Percentiles rank a stretch among this genome's conserved stretches.
These are phyloP conservation scores for Bicyclus anynana DNA, from an alignment of 1,140 invertebrate genomes.

Conservation along the genomic window DNA sequence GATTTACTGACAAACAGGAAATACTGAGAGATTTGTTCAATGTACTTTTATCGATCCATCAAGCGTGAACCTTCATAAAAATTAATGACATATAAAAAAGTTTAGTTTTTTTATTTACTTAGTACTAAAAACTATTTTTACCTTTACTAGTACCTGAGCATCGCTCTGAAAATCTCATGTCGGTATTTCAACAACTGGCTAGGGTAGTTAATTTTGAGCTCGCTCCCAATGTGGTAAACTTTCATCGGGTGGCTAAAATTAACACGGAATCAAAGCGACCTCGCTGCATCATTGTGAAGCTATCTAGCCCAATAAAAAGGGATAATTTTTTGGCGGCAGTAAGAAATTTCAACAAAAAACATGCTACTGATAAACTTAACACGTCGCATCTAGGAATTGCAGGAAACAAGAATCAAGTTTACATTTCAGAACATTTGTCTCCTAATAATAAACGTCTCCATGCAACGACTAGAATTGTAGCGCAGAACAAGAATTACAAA, in stretches of 20 bases:
- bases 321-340: slow-evolving; percentile 3
- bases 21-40: background rate
- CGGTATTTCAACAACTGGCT: slow-evolving; percentile 1
- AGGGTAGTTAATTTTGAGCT: background rate
- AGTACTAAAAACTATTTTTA: no score
- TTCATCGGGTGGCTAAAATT: slow-evolving; percentile 20
- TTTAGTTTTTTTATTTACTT: background rate
- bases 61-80: no score
- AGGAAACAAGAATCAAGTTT: no score
- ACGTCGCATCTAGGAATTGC: slow-evolving; percentile 13
- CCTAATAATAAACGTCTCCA: no score
- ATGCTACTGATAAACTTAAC: slow-evolving; percentile 17
- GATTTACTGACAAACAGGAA: slow-evolving; percentile 2
- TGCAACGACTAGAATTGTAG: no score
- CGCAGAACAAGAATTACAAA: no score
- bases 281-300: slow-evolving; percentile 18
- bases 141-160: slow-evolving; percentile 3
- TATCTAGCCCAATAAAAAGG: slow-evolving; percentile 4
- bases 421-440: no score
- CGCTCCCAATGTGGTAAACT: slow-evolving; percentile 8
- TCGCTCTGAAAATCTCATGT: slow-evolving; percentile 10
- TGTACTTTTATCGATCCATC: background rate
- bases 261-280: slow-evolving; percentile 13
- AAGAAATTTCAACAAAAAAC: slow-evolving; percentile 24
- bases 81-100: no score